Base-by-base conservation (phyloP, 2,113 vertebrate genomes). In the Platichthys flesus region DNA sequence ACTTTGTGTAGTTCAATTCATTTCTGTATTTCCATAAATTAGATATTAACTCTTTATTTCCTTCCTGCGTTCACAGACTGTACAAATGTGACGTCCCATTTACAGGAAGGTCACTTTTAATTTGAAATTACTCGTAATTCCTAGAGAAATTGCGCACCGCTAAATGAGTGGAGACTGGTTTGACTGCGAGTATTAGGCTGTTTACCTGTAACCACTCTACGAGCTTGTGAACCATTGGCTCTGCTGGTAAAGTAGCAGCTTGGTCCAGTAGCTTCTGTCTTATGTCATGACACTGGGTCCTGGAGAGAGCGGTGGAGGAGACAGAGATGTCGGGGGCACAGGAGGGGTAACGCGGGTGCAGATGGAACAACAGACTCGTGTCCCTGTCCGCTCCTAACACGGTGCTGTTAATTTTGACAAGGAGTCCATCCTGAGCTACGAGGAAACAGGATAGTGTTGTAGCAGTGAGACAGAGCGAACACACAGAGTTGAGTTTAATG, bases 141-240 rank as follows among this genome's bases (percentile, higher is more conserved):
- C 3, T 42, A 12, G 40, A 42, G 40, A 42, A 13, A 42, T 13
- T 3, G 12, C 40, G 40, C 40, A 42, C 40, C 40, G 35, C 35
- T 37, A 37, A 37, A 37, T 37, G 9, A 37, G 8, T 9, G 9
- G 35, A 37, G 35, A 37, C 9, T 37, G 35, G 9, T 9, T 37
- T 37, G 35, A 37, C 35, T 9, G 35, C 35, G 8, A 35, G 42
- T 8, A 23, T 23, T 18, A 0, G 18, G 28, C 1, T 40, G 24
- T 6, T 60, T 56, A 90, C 89, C 79, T 89, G 86, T 2, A 76
- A 5, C 47, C 76, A 66, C 37, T 78, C 62, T 0, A 90, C 71
- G 5, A 90, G 81, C 61, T 81, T 70, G 40, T 84, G 87, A 0
- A 90, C 47, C 87, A 89, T 89, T 0, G 87, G 85, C 4, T 90